Conservation (phyloP, 1,140 invertebrate species). For the Heliconius eleuchia region DNA sequence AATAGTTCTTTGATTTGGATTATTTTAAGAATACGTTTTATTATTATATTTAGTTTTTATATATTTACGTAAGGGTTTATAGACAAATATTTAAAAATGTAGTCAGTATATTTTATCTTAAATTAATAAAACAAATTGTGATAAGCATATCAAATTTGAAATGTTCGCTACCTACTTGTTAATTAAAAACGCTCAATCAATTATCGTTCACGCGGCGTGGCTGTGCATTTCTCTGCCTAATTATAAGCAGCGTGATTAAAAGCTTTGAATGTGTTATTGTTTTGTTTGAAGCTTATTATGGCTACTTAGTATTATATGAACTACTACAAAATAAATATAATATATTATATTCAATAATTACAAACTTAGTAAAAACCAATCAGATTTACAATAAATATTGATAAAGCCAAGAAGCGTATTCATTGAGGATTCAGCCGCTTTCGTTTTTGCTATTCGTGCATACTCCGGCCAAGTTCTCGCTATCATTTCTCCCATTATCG, state of each 20-base stretch:
- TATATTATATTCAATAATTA: background rate
- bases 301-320: background rate
- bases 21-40: background rate
- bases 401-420: conserved; percentile 24
- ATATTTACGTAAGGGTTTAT: no score
- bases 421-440: conserved; percentile 45
- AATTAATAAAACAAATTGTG: no score
- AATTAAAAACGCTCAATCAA: conserved; percentile 31
- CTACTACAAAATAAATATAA: background rate
- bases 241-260: conserved; percentile 54
- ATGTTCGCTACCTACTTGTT: conserved; percentile 22
- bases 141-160: no score
- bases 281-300: conserved; percentile 10
- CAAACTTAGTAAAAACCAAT: conserved; percentile 30
- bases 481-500: conserved; percentile 74
- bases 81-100: no score
- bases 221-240: conserved; percentile 73
- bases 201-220: conserved; percentile 63
- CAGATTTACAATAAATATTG: conserved; percentile 16
- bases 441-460: conserved; percentile 51
- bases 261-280: conserved; percentile 22
- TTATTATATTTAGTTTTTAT: no score
- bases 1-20: background rate
- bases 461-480: conserved; percentile 57
- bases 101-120: no score